phyloP scores from a whole-genome alignment of 2,113 vertebrate species.

The Macroglossus sobrinus region DNA sequence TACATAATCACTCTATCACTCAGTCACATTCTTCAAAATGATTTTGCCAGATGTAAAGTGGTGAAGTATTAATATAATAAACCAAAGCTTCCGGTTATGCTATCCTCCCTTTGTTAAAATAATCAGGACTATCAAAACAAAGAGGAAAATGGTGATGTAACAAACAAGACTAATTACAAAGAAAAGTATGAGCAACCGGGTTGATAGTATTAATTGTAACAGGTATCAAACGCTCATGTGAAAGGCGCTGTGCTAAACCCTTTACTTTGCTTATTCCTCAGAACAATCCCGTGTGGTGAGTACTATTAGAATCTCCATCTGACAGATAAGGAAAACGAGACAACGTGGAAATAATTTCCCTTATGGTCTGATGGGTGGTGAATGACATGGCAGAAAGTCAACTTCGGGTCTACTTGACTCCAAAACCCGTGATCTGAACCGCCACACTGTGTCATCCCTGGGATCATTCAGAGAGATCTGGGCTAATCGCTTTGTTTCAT shows the following conservation, averaged over 20 bases:
- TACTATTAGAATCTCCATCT: neutral
- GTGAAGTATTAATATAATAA: slow-evolving; percentile 28
- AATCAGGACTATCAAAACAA: neutral
- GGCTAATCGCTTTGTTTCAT: neutral
- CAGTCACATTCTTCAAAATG: neutral
- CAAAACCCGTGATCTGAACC: neutral
- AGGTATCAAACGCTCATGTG: neutral
- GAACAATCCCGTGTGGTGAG: neutral
- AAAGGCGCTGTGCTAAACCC: neutral
- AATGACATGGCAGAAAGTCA: neutral
- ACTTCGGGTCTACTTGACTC: neutral
- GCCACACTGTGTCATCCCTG: neutral
- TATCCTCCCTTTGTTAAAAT: slow-evolving; percentile 28
- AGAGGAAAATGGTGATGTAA: neutral
- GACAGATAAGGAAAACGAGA: neutral
- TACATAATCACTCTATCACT: neutral
- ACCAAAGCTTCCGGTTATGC: neutral
- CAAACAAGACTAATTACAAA: slow-evolving; percentile 41
- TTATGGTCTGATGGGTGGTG: neutral
- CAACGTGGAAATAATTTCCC: neutral
- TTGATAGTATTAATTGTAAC: neutral
- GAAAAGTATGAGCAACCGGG: neutral
- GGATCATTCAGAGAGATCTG: neutral
- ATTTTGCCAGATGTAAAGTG: neutral
- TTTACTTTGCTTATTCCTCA: slow-evolving; percentile 24